Conservation (phyloP, 2,113 vertebrate genomes). For the Eira barbara region DNA sequence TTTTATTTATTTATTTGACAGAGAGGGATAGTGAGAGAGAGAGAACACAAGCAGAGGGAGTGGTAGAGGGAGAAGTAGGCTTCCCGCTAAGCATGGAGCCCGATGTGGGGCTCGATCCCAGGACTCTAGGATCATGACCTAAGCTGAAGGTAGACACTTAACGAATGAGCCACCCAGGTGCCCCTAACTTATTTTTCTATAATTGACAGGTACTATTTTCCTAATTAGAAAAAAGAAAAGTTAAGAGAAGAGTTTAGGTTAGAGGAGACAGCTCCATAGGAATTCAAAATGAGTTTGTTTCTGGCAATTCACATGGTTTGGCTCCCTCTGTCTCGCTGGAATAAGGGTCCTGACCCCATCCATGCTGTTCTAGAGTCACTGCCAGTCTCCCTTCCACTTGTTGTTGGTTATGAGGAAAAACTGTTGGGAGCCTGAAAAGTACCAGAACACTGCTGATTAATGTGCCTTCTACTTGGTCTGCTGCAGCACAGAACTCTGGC, state of each 20-base stretch:
- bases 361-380: not conserved
- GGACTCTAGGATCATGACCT: too few species aligned
- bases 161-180: too few species aligned
- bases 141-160: too few species aligned
- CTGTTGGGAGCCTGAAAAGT: not conserved
- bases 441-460: not conserved
- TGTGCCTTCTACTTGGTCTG: not conserved
- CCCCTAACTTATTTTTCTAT: not conserved
- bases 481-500: not conserved
- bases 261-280: not conserved
- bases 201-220: not conserved
- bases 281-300: not conserved
- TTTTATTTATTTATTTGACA: too few species aligned
- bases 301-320: not conserved
- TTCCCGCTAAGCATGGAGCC: too few species aligned
- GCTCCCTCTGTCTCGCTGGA: not conserved
- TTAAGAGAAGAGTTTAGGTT: not conserved
- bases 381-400: not conserved
- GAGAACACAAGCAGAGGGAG: too few species aligned
- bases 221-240: not conserved
- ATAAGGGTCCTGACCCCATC: not conserved
- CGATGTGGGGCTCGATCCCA: too few species aligned
- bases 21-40: too few species aligned
- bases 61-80: too few species aligned
- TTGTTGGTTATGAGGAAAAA: not conserved